Base-by-base conservation (phyloP, 2,888 invertebrate genomes). In the Magallana nippona region DNA sequence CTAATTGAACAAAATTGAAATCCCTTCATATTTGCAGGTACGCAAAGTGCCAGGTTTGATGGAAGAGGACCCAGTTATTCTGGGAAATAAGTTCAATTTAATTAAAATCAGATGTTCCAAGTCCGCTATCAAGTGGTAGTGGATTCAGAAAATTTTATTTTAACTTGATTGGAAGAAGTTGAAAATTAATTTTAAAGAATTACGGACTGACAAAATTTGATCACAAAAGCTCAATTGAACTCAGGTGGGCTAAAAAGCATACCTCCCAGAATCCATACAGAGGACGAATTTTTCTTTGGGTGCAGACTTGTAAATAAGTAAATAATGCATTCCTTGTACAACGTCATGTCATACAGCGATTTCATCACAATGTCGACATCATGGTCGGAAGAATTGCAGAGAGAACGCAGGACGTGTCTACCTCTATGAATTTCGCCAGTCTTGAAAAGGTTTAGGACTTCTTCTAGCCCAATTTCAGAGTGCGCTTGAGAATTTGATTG, bases 261-360 rank as follows among this genome's bases (percentile, higher is more conserved):
- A 63, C 63, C 63, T 63, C 63, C 63, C 27, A 27, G 19, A 63
- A 63, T 63, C 63, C 63, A 63, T 13, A 63, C 22, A 63, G 63
- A 63, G 10, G 27, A 11, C 22, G 63, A 27, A 27, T 63, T 63
- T 0, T 13, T n/a, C 10, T 63, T 13, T 3, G 10, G 19, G 11
- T 19, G 63, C 19, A 13, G 11, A n/a, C 13, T 11, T 22, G 27
- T 27, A 2, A 19, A 63, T 3, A 22, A 27, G 63, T 63, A 63
- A 2, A 63, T 13, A 63, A 44, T 44, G 44, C 63, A 63, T 27
- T 63, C 63, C 63, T 63, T 63, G 63, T 63, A 63, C 27, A 63
- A 27, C 13, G 3, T 27, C 63, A 3, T 27, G 22, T 63, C 63
- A 63, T 27, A 63, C 13, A 63, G 3, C 19, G 63, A 63, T 15